Conservation (phyloP, 2,888 invertebrate genomes). For the Automeris io region DNA sequence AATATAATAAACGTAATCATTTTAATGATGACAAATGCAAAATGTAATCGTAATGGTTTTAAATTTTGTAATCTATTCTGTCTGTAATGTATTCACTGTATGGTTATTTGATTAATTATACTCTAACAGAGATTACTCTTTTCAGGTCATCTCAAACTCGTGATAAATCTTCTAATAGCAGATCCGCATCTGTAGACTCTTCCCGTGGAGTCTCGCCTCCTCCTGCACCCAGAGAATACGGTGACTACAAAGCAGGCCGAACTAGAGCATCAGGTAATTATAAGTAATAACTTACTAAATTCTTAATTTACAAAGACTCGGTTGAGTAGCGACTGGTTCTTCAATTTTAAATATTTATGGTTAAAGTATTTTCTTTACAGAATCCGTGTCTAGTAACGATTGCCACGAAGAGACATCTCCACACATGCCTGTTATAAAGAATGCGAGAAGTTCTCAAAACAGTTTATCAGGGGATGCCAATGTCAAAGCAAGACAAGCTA, state of each 20-base stretch:
- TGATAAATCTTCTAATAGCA: constrained; percentile 81
- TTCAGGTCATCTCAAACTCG: constrained; percentile 77
- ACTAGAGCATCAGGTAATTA: constrained; percentile 56
- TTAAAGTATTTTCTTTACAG: constrained; percentile 27
- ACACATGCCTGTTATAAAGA: constrained; percentile 64
- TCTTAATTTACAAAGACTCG: background rate
- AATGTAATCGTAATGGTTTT: no score
- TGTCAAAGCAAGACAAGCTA: constrained; percentile 64
- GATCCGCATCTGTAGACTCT: constrained; percentile 70
- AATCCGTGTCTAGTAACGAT: constrained; percentile 65
- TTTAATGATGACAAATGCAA: no score
- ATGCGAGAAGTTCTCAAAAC: constrained; percentile 43
- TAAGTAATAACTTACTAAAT: background rate
- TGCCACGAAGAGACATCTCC: constrained; percentile 55
- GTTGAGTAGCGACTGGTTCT: background rate
- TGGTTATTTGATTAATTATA: no score
- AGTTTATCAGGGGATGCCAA: constrained; percentile 59
- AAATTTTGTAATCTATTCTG: no score
- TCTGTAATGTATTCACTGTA: no score
- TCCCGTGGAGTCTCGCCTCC: constrained; percentile 61
- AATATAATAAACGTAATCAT: no score
- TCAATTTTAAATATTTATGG: background rate
- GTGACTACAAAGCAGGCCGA: constrained; percentile 51
- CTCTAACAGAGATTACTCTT: no score
- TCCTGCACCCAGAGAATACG: constrained; percentile 46